Percentiles rank a stretch among this genome's conserved stretches.
Evolutionary conservation across 2,797 vertebrate genomes (phyloP).

Genomic region (Manis pentadactyla): DNA sequence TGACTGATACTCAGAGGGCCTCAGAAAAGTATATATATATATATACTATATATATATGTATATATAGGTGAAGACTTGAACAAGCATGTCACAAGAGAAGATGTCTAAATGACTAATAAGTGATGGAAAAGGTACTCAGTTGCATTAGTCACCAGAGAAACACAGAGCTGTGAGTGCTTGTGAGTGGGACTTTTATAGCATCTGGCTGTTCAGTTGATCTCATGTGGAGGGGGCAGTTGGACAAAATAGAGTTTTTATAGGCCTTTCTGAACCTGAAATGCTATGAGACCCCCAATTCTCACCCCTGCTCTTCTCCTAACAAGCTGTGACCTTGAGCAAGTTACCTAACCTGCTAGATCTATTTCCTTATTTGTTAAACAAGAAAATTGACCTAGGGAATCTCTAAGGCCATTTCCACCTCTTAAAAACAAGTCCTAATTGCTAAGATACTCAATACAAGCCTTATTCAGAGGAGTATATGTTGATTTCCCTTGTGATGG

Average conservation of each 20-base stretch:
- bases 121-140: not conserved
- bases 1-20: not conserved
- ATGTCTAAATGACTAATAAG: not conserved
- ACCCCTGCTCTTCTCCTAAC: not conserved
- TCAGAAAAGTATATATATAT: too few species aligned
- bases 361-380: not conserved
- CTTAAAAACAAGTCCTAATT: constrained; percentile 16
- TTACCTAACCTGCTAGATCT: not conserved
- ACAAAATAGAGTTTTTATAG: not conserved
- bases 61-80: not conserved
- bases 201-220: not conserved
- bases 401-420: not conserved
- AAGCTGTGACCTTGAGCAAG: not conserved
- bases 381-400: not conserved
- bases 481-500: not conserved
- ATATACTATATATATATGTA: too few species aligned
- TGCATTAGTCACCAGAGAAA: not conserved
- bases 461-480: not conserved
- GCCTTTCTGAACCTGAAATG: not conserved
- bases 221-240: not conserved
- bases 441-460: not conserved
- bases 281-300: not conserved
- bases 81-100: not conserved
- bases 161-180: too few species aligned
- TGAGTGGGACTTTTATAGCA: not conserved